Evolutionary conservation across 2,888 invertebrate genomes (phyloP), one percentile per base, ranked within the genome.

Genomic region (Caenorhabditis doughertyi): DNA sequence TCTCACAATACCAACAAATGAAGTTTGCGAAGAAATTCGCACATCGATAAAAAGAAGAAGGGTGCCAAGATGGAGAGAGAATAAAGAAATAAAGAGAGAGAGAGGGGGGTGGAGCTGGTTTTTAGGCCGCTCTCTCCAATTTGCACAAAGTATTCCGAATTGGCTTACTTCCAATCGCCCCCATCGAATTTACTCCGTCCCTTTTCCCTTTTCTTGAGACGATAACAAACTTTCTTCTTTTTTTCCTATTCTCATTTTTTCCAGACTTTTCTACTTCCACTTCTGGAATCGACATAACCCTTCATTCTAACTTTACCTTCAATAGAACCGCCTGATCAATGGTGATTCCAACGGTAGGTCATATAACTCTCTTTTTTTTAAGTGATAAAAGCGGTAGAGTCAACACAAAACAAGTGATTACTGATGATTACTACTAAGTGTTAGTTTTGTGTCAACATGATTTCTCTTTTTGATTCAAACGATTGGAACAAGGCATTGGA

Each of bases 271-370:
- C 53, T 25, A 27, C 51, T 16, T 51, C 47, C 27, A 55, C 47
- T 49, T 60, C 35, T 60, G 60, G 51, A 65, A 25, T 39, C 42
- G 23, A 35, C 21, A 25, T 23, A 18, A 62, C 44, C 49, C 16
- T 49, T 8, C 44, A 44, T 21, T 49, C n/a, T 25, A 16, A 35
- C 9, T 55, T 47, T 13, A 39, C 42, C 32, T 56, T 27, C 16
- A 32, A 42, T 18, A 42, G 13, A 35, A 39, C 53, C 72, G 25
- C 62, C 62, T 68, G 55, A 73, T 68, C 72, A 73, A 87, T 87
- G 87, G 87, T 87, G 72, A 87, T 87, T 81, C 87, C 87, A 56
- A 87, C 87, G 83, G 87, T 87, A 82, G 80, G 84, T 82, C 56
- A 81, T 68, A 79, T 35, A 53, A 35, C 21, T 44, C 56, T 56